Base-by-base conservation (phyloP, 2,888 invertebrate genomes). In the Meandrusa payeni region DNA sequence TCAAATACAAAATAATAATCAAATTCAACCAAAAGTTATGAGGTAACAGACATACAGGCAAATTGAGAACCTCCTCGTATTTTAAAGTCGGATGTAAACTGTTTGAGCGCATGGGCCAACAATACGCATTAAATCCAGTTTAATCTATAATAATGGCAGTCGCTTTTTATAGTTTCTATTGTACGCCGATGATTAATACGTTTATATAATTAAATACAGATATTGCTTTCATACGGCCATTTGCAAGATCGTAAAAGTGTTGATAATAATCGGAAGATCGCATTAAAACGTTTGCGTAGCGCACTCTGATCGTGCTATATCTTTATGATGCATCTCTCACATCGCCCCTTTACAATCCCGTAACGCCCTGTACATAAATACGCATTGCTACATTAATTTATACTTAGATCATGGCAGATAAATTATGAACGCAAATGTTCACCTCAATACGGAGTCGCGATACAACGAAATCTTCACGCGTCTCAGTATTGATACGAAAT, bases 141-240 rank as follows among this genome's bases (percentile, higher is more conserved):
- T 41, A 47, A 46, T 38, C 44, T 47, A 44, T 29, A 37, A 32
- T 24, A 37, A 43, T 19, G 5, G 38, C n/a, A 31, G 32, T 26
- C 28, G 7, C 13, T 15, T 37, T 46, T 40, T 24, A 40, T 36
- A 34, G 20, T 27, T 24, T 33, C 31, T 39, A 46, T 45, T 46
- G 44, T 46, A n/a, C 5, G 12, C 3, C 10, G 38, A 52, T 50
- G 37, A 47, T 44, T 48, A 42, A 55, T 59, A 55, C 57, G 57
- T 58, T 60, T 58, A 57, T 56, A 57, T 57, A 62, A 58, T 61
- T 59, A 69, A 73, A 76, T 70, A 67, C 60, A 68, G 74, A 75
- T 75, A 77, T 72, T 59, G 68, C 76, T 78, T 79, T 76, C 72
- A 79, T 66, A 78, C 76, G 70, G 63, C 76, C 76, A 82, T 83